A percentile compares a stretch with the other conserved stretches of the same genome.
Conservation (phyloP, 1,140 invertebrate species). For the Panagrolaimus sp. region DNA sequence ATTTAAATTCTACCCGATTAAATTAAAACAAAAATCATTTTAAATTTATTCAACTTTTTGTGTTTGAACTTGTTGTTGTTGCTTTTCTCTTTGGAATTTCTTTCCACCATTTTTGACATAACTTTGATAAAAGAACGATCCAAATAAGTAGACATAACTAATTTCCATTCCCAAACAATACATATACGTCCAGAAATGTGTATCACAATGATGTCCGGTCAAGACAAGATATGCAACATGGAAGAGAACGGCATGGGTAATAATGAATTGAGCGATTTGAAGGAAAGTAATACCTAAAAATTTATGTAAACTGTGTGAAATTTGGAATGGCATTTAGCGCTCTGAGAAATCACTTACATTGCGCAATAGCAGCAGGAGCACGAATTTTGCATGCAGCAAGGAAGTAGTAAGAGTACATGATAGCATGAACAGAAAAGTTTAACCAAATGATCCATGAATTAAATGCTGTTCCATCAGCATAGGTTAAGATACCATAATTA, state of each 20-base stretch:
- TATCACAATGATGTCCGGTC: conserved; percentile 59
- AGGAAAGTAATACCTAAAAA: conserved; percentile 82
- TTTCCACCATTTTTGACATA: conserved; percentile 58
- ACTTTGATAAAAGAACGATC: conserved; percentile 62
- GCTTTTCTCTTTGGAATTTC: conserved; percentile 52
- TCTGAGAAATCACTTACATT: no score
- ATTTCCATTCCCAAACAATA: conserved; percentile 88
- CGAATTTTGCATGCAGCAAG: conserved; percentile 78
- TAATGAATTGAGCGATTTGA: conserved; percentile 90
- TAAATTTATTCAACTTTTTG: no score
- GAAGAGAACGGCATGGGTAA: conserved; percentile 82
- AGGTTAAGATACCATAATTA: conserved; percentile 89
- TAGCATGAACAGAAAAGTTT: conserved; percentile 85
- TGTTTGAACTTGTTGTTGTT: conserved; percentile 11
- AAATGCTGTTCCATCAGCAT: conserved; percentile 87
- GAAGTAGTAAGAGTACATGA: conserved; percentile 97
- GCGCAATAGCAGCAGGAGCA: conserved; percentile 74
- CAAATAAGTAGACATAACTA: conserved; percentile 62
- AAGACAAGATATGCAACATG: conserved; percentile 66
- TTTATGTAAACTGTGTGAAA: no score
- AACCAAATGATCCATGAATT: conserved; percentile 95
- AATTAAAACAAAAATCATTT: no score
- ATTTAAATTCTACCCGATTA: no score
- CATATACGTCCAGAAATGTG: conserved; percentile 73
- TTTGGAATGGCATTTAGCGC: no score